Evolutionary conservation across 2,888 invertebrate species (phyloP), one percentile per base, ranked within the genome.

Genomic region (Argyresthia goedartella): DNA sequence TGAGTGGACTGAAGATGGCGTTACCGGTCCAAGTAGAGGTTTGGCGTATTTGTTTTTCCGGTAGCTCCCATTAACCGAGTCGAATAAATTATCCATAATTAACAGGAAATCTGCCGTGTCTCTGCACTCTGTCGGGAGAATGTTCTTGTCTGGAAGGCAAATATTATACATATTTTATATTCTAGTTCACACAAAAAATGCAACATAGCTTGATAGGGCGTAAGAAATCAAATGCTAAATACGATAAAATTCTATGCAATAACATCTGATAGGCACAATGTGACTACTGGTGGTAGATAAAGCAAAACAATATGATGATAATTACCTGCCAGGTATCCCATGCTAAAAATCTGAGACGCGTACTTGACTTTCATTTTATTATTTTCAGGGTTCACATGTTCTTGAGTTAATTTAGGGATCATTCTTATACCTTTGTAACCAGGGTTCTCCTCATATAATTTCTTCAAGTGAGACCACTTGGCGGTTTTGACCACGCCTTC

Each of bases 281-380:
- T 44, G 13, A 44, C 4, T 44, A 13, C 10, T 39, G 39, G 13
- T 44, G 9, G 3, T 44, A 9, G n/a, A 13, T 44, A 13, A 1
- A 44, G 9, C 13, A 44, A 13, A n/a, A 13, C 44, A 44, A n/a
- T 7, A 13, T 15, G 8, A 47, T 10, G 34, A 15, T 10, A 34
- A 16, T 15, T 39, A 50, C 49, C 49, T 41, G 49, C 49, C n/a
- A 50, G 35, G 42, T 50, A 50, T n/a, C 49, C 49, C 49, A 50
- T 50, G 13, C 57, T 57, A 13, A 57, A 52, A n/a, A 57, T 7
- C 49, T 55, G 56, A 0, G 52, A 41, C 1, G 55, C 56, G 25
- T 46, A 51, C 50, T 56, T 55, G 0, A 56, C 54, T n/a, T 54
- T 52, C 54, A 56, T 56, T 50, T 56, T 54, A n/a, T 39, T 49